Evolutionary conservation across 2,797 vertebrate genomes (phyloP).

Genomic region (Sebastes cheni): DNA sequence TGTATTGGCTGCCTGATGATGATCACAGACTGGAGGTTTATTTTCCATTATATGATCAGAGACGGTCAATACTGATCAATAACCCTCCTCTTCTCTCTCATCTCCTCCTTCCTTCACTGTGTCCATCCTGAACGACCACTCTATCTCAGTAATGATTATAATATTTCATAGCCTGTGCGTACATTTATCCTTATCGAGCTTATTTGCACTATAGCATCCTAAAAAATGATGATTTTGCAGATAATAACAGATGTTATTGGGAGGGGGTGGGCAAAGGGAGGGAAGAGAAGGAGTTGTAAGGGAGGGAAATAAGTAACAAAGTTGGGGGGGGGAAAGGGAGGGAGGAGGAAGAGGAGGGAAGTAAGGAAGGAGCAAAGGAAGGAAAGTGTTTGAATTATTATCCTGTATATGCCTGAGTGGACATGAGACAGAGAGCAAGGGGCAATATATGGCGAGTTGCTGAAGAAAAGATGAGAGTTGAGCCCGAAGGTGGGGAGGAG

Average conservation of each 20-base stretch:
- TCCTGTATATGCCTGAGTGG: constrained; percentile 69
- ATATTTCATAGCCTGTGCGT: not conserved
- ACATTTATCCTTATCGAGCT: not conserved
- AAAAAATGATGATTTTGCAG: constrained; percentile 35
- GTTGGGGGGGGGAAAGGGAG: not conserved
- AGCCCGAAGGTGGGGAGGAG: constrained; percentile 52
- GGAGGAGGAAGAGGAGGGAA: constrained; percentile 4
- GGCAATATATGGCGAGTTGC: constrained; percentile 48
- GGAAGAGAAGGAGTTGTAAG: constrained; percentile 18
- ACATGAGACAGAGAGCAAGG: constrained; percentile 57
- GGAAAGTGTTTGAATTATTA: constrained; percentile 71
- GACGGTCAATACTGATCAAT: constrained; percentile 43
- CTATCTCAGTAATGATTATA: not conserved
- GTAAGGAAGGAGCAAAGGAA: constrained; percentile 56
- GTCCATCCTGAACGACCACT: not conserved
- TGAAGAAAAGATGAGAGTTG: constrained; percentile 68
- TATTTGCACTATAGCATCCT: not conserved
- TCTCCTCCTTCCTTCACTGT: not conserved
- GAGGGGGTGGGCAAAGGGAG: constrained; percentile 7
- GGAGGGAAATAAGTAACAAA: constrained; percentile 4
- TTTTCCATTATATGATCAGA: constrained; percentile 59
- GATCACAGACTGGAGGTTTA: constrained; percentile 50
- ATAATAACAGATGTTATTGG: constrained; percentile 68
- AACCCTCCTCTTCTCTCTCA: not conserved
- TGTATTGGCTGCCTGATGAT: constrained; percentile 37